Base-by-base conservation (phyloP, 2,888 invertebrate genomes). In the Pheosia tremula region DNA sequence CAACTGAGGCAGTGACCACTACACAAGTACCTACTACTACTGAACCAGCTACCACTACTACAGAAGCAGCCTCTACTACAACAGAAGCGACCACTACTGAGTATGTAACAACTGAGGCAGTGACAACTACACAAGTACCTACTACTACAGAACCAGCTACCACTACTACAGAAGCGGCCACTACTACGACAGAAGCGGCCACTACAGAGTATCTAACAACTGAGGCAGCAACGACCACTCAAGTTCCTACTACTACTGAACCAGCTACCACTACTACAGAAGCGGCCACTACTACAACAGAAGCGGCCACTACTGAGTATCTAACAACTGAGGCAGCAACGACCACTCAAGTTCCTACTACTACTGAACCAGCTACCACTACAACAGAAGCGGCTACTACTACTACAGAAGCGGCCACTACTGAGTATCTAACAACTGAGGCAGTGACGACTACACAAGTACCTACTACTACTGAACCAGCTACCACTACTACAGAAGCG, bases 21-120 rank as follows among this genome's bases (percentile, higher is more conserved):
- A 45, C 54, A 10, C 6, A 10, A 3, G 45, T 36, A 10, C 57
- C 63, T 10, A 58, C 56, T 11, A 64, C 64, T 11, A 59, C 63
- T 4, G 38, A 65, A 5, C 13, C 49, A 0, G 37, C 62, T 7
- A 43, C 43, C 6, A 43, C 43, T 1, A 68, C 60, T 0, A 52
- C 57, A 7, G 62, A 39, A 6, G 53, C 59, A 13, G 57, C 66
- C 11, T 49, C 61, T 11, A 63, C 62, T 38, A 60, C 63, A 4
- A 1, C 11, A 50, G 56, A 47, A 13, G 24, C 61, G n/a, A 55
- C 61, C 7, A 43, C 53, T 39, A 45, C 54, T 8, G 52, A 52
- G 6, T 56, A 4, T 36, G n/a, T 41, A 52, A 64, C 62, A 52
- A 43, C 54, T 6, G 52, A 52, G 6, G 52, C 24, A 36, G 24